Conservation (phyloP, 2,113 vertebrate genomes). For the Synchiropus splendidus region DNA sequence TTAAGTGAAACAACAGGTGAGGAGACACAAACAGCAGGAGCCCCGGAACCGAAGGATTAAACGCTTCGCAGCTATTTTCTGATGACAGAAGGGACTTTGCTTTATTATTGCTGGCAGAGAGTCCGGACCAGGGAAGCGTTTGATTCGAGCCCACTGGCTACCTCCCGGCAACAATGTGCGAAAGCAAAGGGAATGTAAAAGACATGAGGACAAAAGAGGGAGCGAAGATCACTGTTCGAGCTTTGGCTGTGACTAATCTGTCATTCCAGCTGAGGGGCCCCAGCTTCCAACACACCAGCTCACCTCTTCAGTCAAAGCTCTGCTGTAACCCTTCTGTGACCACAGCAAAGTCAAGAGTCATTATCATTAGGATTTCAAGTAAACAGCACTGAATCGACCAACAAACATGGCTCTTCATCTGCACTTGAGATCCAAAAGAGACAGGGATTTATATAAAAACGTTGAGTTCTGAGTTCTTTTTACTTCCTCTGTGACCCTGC, state of each 20-base stretch:
- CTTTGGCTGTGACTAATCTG: slow-evolving; percentile 59
- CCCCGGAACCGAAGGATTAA: slow-evolving; percentile 17
- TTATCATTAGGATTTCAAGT: too few species aligned
- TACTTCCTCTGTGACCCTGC: too few species aligned
- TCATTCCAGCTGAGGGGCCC: slow-evolving; percentile 34
- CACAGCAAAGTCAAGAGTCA: too few species aligned
- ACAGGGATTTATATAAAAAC: too few species aligned
- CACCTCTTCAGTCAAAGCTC: slow-evolving; percentile 21
- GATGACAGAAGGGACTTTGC: slow-evolving; percentile 29
- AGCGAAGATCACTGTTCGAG: slow-evolving; percentile 51
- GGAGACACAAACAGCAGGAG: slow-evolving; percentile 9
- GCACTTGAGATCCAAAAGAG: too few species aligned
- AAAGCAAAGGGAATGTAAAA: slow-evolving; percentile 29
- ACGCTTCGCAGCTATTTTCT: slow-evolving; percentile 17
- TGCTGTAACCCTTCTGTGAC: slow-evolving; percentile 14
- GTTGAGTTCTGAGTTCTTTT: too few species aligned
- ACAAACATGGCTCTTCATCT: too few species aligned
- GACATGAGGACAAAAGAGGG: slow-evolving; percentile 47
- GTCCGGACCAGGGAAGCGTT: slow-evolving; percentile 26
- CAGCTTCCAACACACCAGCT: slow-evolving; percentile 34
- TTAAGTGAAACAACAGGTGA: slow-evolving; percentile 43
- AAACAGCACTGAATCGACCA: too few species aligned
- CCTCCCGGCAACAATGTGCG: slow-evolving; percentile 35
- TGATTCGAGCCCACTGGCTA: slow-evolving; percentile 46
- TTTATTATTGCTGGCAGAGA: slow-evolving; percentile 30